Evolutionary conservation across 1,140 invertebrate genomes (phyloP).

Genomic region (Metopolophium dirhodum): DNA sequence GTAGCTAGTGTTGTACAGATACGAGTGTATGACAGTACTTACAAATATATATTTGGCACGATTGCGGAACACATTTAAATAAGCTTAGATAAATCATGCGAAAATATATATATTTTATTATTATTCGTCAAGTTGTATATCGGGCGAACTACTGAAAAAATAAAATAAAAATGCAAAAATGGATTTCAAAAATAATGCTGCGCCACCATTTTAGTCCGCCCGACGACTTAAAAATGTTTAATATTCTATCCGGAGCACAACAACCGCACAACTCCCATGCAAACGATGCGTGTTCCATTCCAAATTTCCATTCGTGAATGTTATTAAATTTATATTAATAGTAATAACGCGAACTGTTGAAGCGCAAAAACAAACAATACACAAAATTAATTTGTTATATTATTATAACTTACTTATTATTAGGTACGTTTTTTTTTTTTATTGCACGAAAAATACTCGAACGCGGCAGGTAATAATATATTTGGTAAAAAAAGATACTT

Average conservation of each 20-base stretch:
- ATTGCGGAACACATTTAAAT: conserved; percentile 30
- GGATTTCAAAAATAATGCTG: not conserved
- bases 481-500: not conserved
- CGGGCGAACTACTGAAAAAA: not conserved
- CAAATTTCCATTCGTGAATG: not conserved
- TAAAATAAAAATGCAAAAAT: conserved; percentile 20
- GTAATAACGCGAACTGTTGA: not conserved
- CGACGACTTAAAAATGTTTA: conserved; percentile 27
- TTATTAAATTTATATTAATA: conserved; percentile 15
- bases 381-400: not conserved
- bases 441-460: not conserved
- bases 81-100: conserved; percentile 36
- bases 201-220: not conserved
- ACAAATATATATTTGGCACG: conserved; percentile 12
- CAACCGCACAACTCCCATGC: not conserved
- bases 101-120: conserved; percentile 12
- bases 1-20: not conserved
- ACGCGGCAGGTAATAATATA: not conserved
- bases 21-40: not conserved
- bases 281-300: not conserved
- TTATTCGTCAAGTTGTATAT: conserved; percentile 37
- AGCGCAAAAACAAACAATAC: not conserved
- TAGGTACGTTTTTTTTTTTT: not conserved
- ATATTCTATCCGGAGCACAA: conserved; percentile 5
- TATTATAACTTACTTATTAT: not conserved